Conservation (phyloP, 1,140 invertebrate genomes). For the Saccostrea cuccullata region DNA sequence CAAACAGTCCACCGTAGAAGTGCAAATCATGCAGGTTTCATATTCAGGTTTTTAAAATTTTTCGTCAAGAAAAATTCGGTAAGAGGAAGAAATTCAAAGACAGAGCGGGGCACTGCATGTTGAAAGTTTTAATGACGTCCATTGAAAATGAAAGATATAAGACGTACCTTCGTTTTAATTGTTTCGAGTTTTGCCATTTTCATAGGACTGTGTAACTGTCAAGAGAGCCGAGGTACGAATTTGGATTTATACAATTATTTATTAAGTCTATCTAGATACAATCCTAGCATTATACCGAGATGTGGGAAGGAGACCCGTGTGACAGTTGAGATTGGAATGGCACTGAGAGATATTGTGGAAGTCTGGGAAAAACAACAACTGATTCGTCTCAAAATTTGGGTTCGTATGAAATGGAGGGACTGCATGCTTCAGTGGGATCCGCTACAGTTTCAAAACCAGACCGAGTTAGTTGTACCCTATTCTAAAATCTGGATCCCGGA, state of each 20-base stretch:
- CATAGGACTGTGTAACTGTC: neutral
- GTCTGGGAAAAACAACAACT: constrained; percentile 29
- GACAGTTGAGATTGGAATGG: neutral
- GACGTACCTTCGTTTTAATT: neutral
- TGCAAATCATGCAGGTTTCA: no score
- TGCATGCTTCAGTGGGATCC: constrained; percentile 65
- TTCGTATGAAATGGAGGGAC: constrained; percentile 61
- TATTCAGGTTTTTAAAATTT: no score
- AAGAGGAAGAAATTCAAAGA: no score
- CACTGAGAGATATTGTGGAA: constrained; percentile 26
- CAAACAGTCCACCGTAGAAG: no score
- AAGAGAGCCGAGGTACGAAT: neutral
- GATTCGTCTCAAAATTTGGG: constrained; percentile 26
- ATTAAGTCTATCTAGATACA: neutral
- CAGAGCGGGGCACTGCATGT: neutral
- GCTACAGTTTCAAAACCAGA: constrained; percentile 55
- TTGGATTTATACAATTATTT: constrained; percentile 8
- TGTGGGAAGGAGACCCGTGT: neutral
- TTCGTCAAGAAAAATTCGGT: no score
- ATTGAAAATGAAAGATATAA: neutral
- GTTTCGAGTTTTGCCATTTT: neutral
- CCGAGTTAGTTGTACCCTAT: constrained; percentile 60
- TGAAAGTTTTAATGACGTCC: neutral
- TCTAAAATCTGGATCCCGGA: constrained; percentile 84
- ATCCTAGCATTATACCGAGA: neutral